Conservation (phyloP, 2,888 invertebrate genomes). For the Monopis laevigella region DNA sequence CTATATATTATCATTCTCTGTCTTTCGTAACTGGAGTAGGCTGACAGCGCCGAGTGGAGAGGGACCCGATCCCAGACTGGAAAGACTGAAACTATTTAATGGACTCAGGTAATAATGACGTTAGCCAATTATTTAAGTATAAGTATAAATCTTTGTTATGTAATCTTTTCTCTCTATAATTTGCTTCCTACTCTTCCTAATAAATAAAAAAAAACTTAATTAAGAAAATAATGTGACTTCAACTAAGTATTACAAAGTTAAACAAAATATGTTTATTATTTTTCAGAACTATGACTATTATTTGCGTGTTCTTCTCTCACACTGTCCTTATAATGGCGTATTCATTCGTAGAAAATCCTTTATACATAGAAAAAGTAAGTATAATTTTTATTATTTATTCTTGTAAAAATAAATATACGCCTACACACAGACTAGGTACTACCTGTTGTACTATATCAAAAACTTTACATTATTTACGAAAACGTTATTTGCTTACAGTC, state of each 20-base stretch:
- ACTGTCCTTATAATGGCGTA: slow-evolving; percentile 34
- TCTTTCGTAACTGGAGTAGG: slow-evolving; percentile 42
- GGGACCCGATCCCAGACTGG: slow-evolving; percentile 36
- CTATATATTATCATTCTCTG: slow-evolving; percentile 43
- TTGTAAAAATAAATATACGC: neutral
- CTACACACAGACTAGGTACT: neutral
- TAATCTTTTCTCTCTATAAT: neutral
- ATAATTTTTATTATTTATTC: neutral
- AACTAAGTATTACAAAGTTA: neutral
- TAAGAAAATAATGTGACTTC: neutral
- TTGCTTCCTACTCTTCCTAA: neutral
- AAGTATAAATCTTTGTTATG: neutral
- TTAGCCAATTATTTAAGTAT: neutral
- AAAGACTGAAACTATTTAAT: slow-evolving; percentile 43
- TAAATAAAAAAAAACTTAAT: neutral
- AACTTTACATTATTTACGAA: no score
- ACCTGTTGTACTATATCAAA: neutral
- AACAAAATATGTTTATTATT: neutral
- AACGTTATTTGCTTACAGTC: slow-evolving; percentile 36
- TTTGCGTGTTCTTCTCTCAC: slow-evolving; percentile 53
- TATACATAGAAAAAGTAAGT: slow-evolving; percentile 45
- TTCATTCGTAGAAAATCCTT: slow-evolving; percentile 40
- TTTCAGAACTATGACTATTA: slow-evolving; percentile 51
- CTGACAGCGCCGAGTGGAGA: slow-evolving; percentile 33
- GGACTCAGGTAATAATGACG: slow-evolving; percentile 38